Percentiles rank a stretch among this genome's conserved stretches.
Evolutionary conservation across 2,113 vertebrate species (phyloP).

Genomic region (Piliocolobus tephrosceles): DNA sequence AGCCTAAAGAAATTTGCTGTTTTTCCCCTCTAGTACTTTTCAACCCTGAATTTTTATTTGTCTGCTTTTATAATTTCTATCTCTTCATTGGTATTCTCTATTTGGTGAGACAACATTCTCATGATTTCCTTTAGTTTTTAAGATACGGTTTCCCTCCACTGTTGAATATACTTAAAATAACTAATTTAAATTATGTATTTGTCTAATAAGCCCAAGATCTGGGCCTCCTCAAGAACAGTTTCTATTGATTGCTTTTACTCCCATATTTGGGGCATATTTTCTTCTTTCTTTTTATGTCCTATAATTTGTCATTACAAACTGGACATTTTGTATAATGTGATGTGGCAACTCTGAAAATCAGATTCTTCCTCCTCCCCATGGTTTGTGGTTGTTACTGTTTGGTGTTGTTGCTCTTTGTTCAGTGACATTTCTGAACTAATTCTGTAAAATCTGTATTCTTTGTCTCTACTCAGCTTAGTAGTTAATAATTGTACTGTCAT

Average conservation of each 20-base stretch:
- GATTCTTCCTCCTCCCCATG: background rate
- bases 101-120: background rate
- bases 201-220: background rate
- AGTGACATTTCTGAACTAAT: background rate
- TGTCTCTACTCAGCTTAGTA: background rate
- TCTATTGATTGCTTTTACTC: background rate
- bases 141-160: background rate
- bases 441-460: background rate
- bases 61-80: background rate
- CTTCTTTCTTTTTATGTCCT: background rate
- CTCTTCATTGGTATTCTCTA: background rate
- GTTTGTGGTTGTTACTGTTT: background rate
- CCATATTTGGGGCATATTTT: background rate
- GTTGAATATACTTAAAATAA: background rate
- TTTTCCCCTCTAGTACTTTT: background rate
- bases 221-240: background rate
- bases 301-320: background rate
- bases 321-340: background rate
- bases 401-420: background rate
- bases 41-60: background rate
- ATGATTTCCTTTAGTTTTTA: background rate
- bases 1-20: background rate
- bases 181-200: background rate
- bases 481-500: background rate
- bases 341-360: background rate